Evolutionary conservation across 2,888 invertebrate genomes (phyloP), one percentile per base, ranked within the genome.

Genomic region (Exocentrus adspersus): DNA sequence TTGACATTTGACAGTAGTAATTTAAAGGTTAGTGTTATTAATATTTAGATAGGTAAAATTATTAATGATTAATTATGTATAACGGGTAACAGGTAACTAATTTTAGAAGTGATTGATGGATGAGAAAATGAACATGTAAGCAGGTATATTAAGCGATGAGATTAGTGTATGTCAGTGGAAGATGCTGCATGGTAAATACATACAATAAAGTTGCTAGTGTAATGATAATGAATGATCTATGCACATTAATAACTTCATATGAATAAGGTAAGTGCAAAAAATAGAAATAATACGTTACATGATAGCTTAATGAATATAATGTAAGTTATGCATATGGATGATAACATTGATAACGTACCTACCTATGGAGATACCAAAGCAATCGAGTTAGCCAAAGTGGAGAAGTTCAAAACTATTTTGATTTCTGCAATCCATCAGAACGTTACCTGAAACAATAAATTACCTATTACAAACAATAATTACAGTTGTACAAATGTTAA

Each of bases 391-490:
- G 61, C 61, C 59, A 32, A 65, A 46, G 37, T 61, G 61, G 45
- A 57, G 62, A 17, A 60, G 51, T 20, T 65, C 63, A 28, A 21
- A 46, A 48, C 52, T 58, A 59, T 60, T 63, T 45, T 58, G 63
- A 32, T 52, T 61, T 30, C 53, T 61, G 52, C 52, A 56, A 37
- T 63, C 63, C 65, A 68, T 68, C 46, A 54, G 59, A 58, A 20
- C 24, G 54, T 42, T 56, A 50, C 61, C 68, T 68, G 52, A 48
- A 65, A 68, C 43, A 58, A 60, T 61, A 51, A 60, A 62, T 20
- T 24, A 52, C 6, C n/a, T n/a, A 48, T 21, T 28, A 28, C 2
- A 14, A 21, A 28, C 4, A 17, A 19, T 20, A 6, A 6, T 12
- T 6, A n/a, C 1, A 20, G 20, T 24, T 24, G n/a, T 45, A 2